Evolutionary conservation across 92 coral and sea anemone species (phyloP).

Genomic region (Zoanthus solanderi): DNA sequence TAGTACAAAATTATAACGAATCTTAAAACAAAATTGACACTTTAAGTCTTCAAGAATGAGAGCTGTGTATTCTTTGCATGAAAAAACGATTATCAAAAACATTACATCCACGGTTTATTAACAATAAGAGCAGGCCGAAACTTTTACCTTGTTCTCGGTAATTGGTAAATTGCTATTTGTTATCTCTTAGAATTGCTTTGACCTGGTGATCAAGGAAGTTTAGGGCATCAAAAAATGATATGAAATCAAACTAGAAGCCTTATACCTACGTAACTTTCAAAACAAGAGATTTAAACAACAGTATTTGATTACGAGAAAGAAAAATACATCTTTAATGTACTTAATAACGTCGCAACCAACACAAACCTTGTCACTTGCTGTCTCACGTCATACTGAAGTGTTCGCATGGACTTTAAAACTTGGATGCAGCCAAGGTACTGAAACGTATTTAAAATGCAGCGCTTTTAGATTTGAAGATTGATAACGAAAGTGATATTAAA

Average conservation of each 20-base stretch:
- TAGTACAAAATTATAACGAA: no score
- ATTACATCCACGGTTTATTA: no score
- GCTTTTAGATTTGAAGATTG: background rate
- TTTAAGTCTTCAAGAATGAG: no score
- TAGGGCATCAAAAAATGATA: background rate
- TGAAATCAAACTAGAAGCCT: background rate
- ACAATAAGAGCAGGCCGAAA: background rate
- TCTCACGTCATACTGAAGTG: slow-evolving; percentile 93
- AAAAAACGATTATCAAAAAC: no score
- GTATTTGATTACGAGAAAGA: background rate
- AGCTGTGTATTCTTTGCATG: no score
- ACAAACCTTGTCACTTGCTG: slow-evolving; percentile 94
- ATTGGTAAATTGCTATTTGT: background rate
- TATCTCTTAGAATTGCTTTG: background rate
- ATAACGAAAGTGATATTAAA: background rate
- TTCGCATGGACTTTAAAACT: slow-evolving; percentile 96
- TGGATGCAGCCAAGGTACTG: slow-evolving; percentile 94
- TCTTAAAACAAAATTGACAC: no score
- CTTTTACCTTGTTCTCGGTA: background rate
- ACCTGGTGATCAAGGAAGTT: background rate
- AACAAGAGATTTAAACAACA: background rate
- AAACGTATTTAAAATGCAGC: background rate
- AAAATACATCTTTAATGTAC: background rate
- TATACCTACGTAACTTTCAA: background rate
- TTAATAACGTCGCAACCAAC: slow-evolving; percentile 5